Evolutionary conservation across 2,113 vertebrate genomes (phyloP), one percentile per base, ranked within the genome.

Genomic region (Geococcyx californianus): DNA sequence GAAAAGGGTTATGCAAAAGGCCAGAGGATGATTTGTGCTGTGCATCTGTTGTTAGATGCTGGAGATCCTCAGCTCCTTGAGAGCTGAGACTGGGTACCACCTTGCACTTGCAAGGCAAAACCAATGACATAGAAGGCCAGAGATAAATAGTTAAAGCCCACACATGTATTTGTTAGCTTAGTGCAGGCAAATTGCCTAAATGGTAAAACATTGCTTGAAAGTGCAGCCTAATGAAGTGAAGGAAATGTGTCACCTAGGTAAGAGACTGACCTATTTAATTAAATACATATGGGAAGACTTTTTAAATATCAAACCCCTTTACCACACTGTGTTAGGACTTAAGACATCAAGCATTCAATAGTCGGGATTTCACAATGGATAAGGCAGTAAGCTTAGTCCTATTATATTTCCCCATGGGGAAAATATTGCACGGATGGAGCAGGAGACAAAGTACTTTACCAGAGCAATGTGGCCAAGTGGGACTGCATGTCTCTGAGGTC

Each of bases 391-490:
- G 49, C 21, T 87, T 54, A 69, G 49, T 28, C 7, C 33, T 84
- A 1, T 47, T 84, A 25, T 87, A 36, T 94, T 91, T 87, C 74
- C 68, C 25, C 0, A 0, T 16, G 40, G 67, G 70, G 36, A 79
- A 78, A 87, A 76, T 24, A 31, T 63, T 29, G 26, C 56, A 56
- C 7, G 56, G 84, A 10, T 49, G 44, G 49, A 89, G n/a, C 15
- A 49, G 36, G 28, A 91, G 62, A 52, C 28, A 51, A 38, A 20
- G 49, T 82, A 13, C 70, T 40, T 89, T 34, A 25, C 54, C 89
- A 33, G 40, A 79, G 40, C 23, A 75, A 8, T 5, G 2, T 26
- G 14, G 24, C 23, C 0, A 0, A 20, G 16, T 85, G 74, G 74
- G 72, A 79, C 67, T 64, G 31, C 28, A 6, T 56, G 28, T 82